Evolutionary conservation across 2,888 invertebrate species (phyloP), one percentile per base, ranked within the genome.

Genomic region (Cheilosia pagana): DNA sequence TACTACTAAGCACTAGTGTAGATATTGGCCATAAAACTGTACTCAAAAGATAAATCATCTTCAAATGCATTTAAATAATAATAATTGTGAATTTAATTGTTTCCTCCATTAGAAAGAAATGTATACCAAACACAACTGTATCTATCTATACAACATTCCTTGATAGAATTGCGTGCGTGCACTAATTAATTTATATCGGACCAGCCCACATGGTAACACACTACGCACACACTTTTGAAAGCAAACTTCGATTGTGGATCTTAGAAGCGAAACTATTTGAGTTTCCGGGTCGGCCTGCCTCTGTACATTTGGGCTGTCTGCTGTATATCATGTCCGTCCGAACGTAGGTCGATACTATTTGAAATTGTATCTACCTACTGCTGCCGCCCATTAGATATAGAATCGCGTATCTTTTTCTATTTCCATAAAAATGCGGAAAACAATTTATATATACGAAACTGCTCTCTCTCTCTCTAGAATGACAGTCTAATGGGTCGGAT

Each of bases 291-390:
- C 62, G 31, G 10, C 12, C 5, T 41, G 55, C 45, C 65, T 39
- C 43, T 41, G 43, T 45, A 16, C 16, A 45, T 8, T 8, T 45
- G 35, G 35, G 35, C 35, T 35, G 35, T 8, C 41, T 72, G 57
- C 25, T 65, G 43, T 60, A 50, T 48, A 65, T 57, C 57, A 75
- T 63, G 57, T 62, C 35, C 43, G 16, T 16, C 8, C 50, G 41
- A 23, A 75, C 68, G 81, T 81, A 70, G 81, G 81, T 68, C 53
- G 81, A 75, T 75, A 48, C 52, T 75, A 81, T 62, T 68, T 70
- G 68, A 75, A 63, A 63, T 31, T 52, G 23, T 70, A 63, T 70
- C 62, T 55, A 39, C 57, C 53, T 53, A 53, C 28, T 31, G 5
- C 53, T 12, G 48, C 55, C 60, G 74, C 68, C 75, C 60, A 60